phyloP scores from a whole-genome alignment of 2,113 vertebrate genomes.

The Irena cyanogastra region DNA sequence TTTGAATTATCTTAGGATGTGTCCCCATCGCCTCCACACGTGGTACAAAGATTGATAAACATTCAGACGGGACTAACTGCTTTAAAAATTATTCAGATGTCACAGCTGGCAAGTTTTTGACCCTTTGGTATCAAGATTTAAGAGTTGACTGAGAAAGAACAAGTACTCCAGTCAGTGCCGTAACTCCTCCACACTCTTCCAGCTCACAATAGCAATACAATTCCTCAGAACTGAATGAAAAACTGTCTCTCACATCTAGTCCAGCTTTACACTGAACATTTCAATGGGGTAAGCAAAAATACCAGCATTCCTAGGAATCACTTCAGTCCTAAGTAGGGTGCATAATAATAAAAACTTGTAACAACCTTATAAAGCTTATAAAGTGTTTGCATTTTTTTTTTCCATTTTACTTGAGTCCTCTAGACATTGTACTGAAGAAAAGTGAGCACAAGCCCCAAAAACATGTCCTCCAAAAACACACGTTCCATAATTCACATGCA shows the following conservation, averaged over 20 bases:
- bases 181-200: background rate
- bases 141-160: constrained; percentile 12
- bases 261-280: background rate
- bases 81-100: constrained; percentile 37
- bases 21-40: fast-evolving
- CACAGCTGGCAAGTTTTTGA: constrained; percentile 34
- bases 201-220: background rate
- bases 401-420: background rate
- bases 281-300: background rate
- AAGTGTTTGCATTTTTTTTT: background rate
- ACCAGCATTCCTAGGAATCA: background rate
- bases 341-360: background rate
- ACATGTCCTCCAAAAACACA: background rate
- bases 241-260: background rate
- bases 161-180: background rate
- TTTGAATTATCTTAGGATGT: background rate
- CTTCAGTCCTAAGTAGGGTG: background rate
- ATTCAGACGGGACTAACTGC: background rate
- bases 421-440: background rate
- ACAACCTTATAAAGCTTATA: no score
- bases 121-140: constrained; percentile 23
- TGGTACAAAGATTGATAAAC: background rate
- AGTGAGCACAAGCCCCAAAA: background rate
- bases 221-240: background rate
- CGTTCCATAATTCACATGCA: background rate